A percentile compares a stretch with the other conserved stretches of the same genome.
These are phyloP conservation scores for Oikopleura albicans DNA, from an alignment of 23 tunicate species.

Conservation along the genomic window DNA sequence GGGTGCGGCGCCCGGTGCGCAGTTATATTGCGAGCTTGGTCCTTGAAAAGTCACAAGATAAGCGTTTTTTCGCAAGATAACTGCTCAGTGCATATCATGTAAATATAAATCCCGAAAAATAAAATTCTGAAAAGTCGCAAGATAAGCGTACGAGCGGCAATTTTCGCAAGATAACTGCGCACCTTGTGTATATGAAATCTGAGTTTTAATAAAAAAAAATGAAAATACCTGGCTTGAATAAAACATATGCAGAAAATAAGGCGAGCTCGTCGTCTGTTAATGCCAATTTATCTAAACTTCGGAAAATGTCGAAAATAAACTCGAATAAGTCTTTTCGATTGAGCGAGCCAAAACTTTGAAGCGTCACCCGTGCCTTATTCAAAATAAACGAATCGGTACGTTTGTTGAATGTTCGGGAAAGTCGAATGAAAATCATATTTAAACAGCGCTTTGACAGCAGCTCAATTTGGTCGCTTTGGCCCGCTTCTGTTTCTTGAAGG, in stretches of 20 bases:
- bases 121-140: no score
- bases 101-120: no score
- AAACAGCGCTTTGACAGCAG: background rate
- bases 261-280: background rate
- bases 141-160: no score
- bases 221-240: background rate
- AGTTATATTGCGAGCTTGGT: no score
- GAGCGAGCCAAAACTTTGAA: background rate
- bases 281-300: background rate
- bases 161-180: background rate
- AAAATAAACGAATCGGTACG: background rate
- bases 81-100: no score
- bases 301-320: background rate
- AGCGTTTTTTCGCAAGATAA: no score
- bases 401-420: background rate
- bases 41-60: no score
- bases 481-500: background rate
- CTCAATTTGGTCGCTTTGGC: background rate
- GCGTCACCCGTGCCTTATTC: background rate
- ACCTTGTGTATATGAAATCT: background rate
- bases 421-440: background rate
- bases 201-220: background rate
- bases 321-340: background rate
- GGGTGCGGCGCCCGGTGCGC: no score
- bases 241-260: background rate